Conservation (phyloP, 2,888 invertebrate genomes). For the Hipparchia semele region DNA sequence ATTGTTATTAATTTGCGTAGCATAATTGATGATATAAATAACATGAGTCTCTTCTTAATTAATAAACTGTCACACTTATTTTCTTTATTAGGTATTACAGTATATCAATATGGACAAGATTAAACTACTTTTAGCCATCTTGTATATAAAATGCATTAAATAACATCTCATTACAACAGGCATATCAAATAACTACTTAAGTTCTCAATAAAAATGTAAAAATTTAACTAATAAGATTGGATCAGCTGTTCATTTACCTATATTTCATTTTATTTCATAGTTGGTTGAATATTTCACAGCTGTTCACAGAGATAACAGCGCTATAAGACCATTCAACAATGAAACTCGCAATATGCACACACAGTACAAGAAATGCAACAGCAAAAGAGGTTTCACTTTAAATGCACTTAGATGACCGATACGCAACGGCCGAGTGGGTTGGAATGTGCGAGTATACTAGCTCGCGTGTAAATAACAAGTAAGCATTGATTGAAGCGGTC, state of each 20-base stretch:
- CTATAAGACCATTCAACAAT: conserved; percentile 42
- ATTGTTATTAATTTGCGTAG: not conserved
- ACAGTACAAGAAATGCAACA: conserved; percentile 63
- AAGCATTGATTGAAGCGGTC: conserved; percentile 64
- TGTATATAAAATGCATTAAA: conserved; percentile 27
- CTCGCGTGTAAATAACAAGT: conserved; percentile 70
- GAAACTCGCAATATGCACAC: conserved; percentile 56
- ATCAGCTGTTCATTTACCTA: conserved; percentile 57
- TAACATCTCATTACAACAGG: not conserved
- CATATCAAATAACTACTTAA: conserved; percentile 8
- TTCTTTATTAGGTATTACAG: conserved; percentile 32
- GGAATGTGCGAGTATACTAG: conserved; percentile 79
- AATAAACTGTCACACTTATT: conserved; percentile 27
- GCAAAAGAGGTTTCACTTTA: conserved; percentile 62
- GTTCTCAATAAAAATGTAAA: conserved; percentile 11
- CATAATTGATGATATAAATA: not conserved
- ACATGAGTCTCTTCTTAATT: not conserved
- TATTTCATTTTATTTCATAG: conserved; percentile 82
- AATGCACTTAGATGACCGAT: conserved; percentile 68
- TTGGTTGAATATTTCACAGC: conserved; percentile 64
- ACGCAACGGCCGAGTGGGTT: conserved; percentile 58
- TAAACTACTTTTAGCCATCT: conserved; percentile 48
- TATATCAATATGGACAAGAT: conserved; percentile 43
- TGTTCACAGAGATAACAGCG: conserved; percentile 53
- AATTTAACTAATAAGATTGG: conserved; percentile 4